phyloP scores from a whole-genome alignment of 2,888 invertebrate genomes.

The Melinaea marsaeus region DNA sequence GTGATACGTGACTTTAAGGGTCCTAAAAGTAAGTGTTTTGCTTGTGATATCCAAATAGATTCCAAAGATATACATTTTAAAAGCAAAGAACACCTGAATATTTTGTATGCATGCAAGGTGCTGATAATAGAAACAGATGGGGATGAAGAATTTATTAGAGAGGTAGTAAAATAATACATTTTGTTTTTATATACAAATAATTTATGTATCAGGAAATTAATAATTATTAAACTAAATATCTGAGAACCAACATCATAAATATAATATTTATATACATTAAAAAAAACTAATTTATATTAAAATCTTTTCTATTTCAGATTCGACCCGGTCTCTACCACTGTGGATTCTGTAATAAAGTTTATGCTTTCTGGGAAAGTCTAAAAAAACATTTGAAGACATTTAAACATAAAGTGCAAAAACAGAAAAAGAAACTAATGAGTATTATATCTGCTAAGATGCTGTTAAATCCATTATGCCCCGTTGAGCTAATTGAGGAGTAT shows the following conservation, averaged over 20 bases:
- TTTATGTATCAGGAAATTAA: too few relatives aligned
- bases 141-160: slow-evolving; percentile 46
- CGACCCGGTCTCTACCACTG: slow-evolving; percentile 53
- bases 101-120: slow-evolving; percentile 39
- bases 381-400: slow-evolving; percentile 34
- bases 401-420: slow-evolving; percentile 25
- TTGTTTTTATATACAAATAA: too few relatives aligned
- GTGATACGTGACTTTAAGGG: slow-evolving; percentile 34
- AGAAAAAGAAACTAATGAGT: slow-evolving; percentile 15
- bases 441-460: background rate
- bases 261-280: too few relatives aligned
- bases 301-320: slow-evolving; percentile 42
- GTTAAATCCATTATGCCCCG: background rate
- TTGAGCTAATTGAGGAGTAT: slow-evolving; percentile 12
- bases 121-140: slow-evolving; percentile 28
- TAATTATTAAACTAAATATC: too few relatives aligned
- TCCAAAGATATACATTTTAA: slow-evolving; percentile 42
- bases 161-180: slow-evolving; percentile 39
- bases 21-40: slow-evolving; percentile 44
- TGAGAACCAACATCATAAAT: too few relatives aligned
- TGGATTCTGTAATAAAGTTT: slow-evolving; percentile 48
- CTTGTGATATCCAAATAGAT: slow-evolving; percentile 42
- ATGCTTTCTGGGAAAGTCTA: slow-evolving; percentile 45
- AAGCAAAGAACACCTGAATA: slow-evolving; percentile 40
- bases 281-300: too few relatives aligned